Evolutionary conservation across 2,888 invertebrate species (phyloP), one percentile per base, ranked within the genome.

Genomic region (Ptychoptera albimana): DNA sequence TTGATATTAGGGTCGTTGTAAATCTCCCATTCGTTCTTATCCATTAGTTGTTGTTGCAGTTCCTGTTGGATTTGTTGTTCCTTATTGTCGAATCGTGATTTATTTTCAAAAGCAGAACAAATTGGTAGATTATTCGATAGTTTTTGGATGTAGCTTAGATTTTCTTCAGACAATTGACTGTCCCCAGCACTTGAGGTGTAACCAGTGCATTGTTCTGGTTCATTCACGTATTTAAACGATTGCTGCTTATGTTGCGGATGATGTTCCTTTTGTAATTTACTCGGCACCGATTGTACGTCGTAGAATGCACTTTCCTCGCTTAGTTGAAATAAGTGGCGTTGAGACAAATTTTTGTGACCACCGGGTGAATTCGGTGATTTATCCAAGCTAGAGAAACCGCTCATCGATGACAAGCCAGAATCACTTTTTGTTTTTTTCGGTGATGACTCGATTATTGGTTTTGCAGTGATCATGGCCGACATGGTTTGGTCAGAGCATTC

Each of bases 361-460:
- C 45, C 46, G 23, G 85, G 83, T 1, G 83, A 86, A 23, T 82
- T 80, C 4, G 86, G 86, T 31, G 86, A 85, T 66, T 86, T 86
- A 61, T 87, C 86, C 55, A 85, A 66, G 57, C 83, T 84, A 10
- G 84, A 84, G 76, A 86, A 82, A 5, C 86, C 85, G 57, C 84
- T 86, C 79, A 87, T 82, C 7, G 87, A 87, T 0, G 86, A 86
- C 42, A 88, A 65, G 0, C 87, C 87, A 1, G 87, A 87, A 60
- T 88, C 87, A 1, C 87, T 87, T 61, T 86, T 87, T 1, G 82
- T 55, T 44, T 58, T 59, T 36, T 58, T 57, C 6, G 58, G 55
- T 7, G 56, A 55, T 12, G 46, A 44, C 40, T 50, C 50, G 79
- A 63, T 44, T 75, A n/a, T 8, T 7, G 9, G 32, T 32, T 32